These are phyloP conservation scores for Hippasteria phrygiana DNA, from an alignment of 53 echinoderm and acorn worm species.

Conservation along the genomic window DNA sequence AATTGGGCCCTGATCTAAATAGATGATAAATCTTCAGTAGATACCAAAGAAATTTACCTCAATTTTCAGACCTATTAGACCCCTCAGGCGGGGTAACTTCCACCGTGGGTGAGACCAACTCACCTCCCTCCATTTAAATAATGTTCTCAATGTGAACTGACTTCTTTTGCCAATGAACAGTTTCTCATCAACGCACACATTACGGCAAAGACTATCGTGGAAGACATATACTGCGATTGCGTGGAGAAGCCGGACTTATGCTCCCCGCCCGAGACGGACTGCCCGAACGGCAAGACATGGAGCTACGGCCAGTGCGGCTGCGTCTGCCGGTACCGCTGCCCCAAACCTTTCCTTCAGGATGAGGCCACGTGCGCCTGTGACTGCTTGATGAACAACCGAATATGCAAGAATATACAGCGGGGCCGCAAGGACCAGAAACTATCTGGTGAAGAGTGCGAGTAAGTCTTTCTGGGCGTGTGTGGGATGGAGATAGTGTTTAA, in stretches of 20 bases:
- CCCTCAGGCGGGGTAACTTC: too few relatives aligned
- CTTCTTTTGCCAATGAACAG: too few relatives aligned
- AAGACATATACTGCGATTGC: conserved; percentile 83
- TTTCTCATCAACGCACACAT: conserved; percentile 55
- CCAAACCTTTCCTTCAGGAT: conserved; percentile 87
- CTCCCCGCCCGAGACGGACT: conserved; percentile 73
- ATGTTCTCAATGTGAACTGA: too few relatives aligned
- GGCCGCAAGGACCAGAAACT: conserved; percentile 75
- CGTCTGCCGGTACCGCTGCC: conserved; percentile 79
- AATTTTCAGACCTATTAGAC: too few relatives aligned
- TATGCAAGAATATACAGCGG: conserved; percentile 85
- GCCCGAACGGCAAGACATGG: conserved; percentile 80
- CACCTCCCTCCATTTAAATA: too few relatives aligned
- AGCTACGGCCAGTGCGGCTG: conserved; percentile 83
- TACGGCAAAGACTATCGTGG: conserved; percentile 36
- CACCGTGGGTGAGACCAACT: too few relatives aligned
- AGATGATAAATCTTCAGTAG: too few relatives aligned
- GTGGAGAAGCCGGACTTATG: conserved; percentile 85
- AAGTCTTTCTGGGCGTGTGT: too few relatives aligned
- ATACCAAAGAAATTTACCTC: too few relatives aligned
- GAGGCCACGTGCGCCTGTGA: conserved; percentile 85
- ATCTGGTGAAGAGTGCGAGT: conserved; percentile 84
- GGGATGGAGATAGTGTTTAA: too few relatives aligned
- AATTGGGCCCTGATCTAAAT: too few relatives aligned
- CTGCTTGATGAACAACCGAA: conserved; percentile 79